Evolutionary conservation across 2,113 vertebrate genomes (phyloP), one percentile per base, ranked within the genome.

Genomic region (Hirundichthys speculiger): DNA sequence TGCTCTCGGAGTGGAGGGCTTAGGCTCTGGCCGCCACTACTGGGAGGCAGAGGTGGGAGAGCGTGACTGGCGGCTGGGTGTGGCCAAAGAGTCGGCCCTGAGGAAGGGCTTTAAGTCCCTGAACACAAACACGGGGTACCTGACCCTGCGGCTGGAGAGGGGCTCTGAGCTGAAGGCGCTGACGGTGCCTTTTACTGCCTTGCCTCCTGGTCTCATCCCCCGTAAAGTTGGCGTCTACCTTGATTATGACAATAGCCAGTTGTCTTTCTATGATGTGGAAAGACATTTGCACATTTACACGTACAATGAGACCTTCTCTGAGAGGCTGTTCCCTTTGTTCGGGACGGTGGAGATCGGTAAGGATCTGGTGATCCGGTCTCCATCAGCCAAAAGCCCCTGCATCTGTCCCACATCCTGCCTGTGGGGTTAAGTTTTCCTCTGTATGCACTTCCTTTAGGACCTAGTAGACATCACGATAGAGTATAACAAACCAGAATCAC

Each of bases 61-160:
- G n/a, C 93, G 94, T 0, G 96, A 96, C 77, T 98, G 96, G 96
- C 93, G 95, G n/a, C 92, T 98, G 0, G 97, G 97, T 0, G 94
- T 98, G 83, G 96, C 94, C 84, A 91, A 69, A 0, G 96, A 96
- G 63, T 94, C 93, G 0, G 75, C 96, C 9, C 85, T 95, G 24
- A 92, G 96, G 79, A 98, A 97, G 69, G 93, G 91, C 47, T 93
- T 93, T 75, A 93, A 92, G 84, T 93, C 92, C 10, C 87, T 94
- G 27, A 93, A 93, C 85, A 92, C 92, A 1, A 24, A 91, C 41
- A 89, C 91, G 0, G 93, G 93, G 4, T 94, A 92, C 77, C 80
- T 93, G 80, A 92, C 85, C 64, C 87, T 94, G 73, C 82, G 92
- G 2, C 90, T 94, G 74, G 92, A 93, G 85, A 88, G 92, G 21